Evolutionary conservation across 92 coral and sea anemone species (phyloP), one percentile per base, ranked within the genome.

Genomic region (Phenganax marumi): DNA sequence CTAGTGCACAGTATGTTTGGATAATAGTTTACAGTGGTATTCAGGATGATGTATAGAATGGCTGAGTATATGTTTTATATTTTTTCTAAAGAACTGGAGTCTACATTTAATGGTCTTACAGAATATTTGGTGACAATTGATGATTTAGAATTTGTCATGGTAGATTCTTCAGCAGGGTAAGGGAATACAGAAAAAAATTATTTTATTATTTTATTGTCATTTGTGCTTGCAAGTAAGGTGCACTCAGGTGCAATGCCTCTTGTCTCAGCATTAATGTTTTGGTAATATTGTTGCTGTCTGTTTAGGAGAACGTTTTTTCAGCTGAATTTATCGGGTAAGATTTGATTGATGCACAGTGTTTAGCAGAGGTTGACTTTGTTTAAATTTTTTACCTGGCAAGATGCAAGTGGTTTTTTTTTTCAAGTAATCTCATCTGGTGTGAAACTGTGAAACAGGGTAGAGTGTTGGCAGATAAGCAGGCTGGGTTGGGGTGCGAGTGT

Each of bases 121-220:
- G 83, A 78, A 78, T 25, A 73, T 16, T 13, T 78, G 60, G 73
- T 78, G 17, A 63, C 43, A 61, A 63, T 78, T 78, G 83, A 78
- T 77, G 81, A 60, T 33, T 77, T 57, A 78, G 91, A 88, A 83
- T 90, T 90, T 90, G 93, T 90, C 93, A 90, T 90, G 93, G 93
- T 90, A 69, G 93, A 90, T 88, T 85, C 85, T 78, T 43, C 22
- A 8, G 10, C 73, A 61, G 83, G 83, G 83, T 78, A 66, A 66
- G 48, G 2, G 24, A 33, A 66, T 10, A 33, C 5, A 1, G 43
- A 33, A 33, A 33, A 33, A 10, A 64, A 64, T 10, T 22, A 62
- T 62, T 62, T 62, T 0, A 14, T 33, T 58, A 18, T 58, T 58
- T 13, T 22, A 64, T 66, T 26, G 0, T 6, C 50, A 33, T 33